phyloP scores from a whole-genome alignment of 2,888 invertebrate genomes.

The Drosophila mayaguana region DNA sequence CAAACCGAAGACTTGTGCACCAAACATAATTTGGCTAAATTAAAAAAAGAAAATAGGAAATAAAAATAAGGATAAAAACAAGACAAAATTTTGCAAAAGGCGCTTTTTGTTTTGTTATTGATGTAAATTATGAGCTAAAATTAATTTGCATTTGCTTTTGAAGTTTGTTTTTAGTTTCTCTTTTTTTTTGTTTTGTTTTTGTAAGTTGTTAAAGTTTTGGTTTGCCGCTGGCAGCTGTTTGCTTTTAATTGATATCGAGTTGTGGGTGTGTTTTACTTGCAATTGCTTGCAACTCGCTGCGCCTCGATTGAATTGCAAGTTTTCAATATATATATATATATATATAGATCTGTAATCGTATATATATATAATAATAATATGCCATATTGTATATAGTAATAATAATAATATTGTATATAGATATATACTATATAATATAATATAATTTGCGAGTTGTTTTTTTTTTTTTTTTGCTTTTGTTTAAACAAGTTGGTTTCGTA shows the following conservation, averaged over 20 bases:
- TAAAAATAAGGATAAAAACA: slow-evolving; percentile 32
- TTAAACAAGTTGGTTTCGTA: slow-evolving; percentile 77
- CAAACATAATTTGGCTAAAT: slow-evolving; percentile 44
- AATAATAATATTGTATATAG: slow-evolving; percentile 71
- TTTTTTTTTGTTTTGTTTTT: slow-evolving; percentile 23
- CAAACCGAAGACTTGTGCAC: slow-evolving; percentile 55
- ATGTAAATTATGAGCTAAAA: slow-evolving; percentile 41
- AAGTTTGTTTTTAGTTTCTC: slow-evolving; percentile 27
- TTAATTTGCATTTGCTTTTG: slow-evolving; percentile 41
- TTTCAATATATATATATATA: slow-evolving; percentile 32
- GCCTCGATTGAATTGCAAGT: slow-evolving; percentile 34
- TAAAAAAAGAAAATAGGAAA: slow-evolving; percentile 6
- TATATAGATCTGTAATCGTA: slow-evolving; percentile 20
- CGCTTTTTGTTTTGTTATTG: slow-evolving; percentile 4
- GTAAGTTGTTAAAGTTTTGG: slow-evolving; percentile 55
- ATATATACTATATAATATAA: slow-evolving; percentile 63
- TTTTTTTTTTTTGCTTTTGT: slow-evolving; percentile 49
- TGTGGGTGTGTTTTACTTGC: slow-evolving; percentile 31
- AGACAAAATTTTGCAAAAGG: slow-evolving; percentile 35
- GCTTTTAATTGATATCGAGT: slow-evolving; percentile 75
- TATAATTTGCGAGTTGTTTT: slow-evolving; percentile 63
- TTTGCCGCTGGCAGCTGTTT: slow-evolving; percentile 75
- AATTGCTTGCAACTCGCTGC: slow-evolving; percentile 22
- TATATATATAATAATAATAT: slow-evolving; percentile 72
- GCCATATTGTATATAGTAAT: slow-evolving; percentile 78